Evolutionary conservation across 2,888 invertebrate genomes (phyloP).

Genomic region (Epistrophe grossulariae): DNA sequence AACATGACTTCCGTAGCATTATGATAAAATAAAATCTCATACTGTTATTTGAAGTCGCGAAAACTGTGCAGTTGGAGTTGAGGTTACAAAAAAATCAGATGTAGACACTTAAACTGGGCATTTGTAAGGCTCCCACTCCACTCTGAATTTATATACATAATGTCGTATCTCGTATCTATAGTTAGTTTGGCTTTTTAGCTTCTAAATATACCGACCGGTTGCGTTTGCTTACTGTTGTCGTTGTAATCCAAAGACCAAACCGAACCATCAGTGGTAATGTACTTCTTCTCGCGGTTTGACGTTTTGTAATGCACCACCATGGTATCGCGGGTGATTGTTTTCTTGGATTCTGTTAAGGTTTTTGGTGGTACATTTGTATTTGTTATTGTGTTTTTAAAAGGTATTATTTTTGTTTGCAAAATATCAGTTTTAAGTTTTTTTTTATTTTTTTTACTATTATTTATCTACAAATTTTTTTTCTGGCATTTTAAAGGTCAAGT

Average conservation of each 20-base stretch:
- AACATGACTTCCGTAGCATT: constrained; percentile 34
- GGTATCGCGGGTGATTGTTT: constrained; percentile 40
- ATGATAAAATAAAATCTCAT: constrained; percentile 25
- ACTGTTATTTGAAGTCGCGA: constrained; percentile 33
- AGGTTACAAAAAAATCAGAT: constrained; percentile 19
- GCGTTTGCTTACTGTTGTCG: constrained; percentile 43
- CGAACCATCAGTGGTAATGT: constrained; percentile 35
- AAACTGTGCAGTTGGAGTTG: constrained; percentile 13
- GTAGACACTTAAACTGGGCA: constrained; percentile 28
- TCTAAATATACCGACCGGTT: constrained; percentile 42
- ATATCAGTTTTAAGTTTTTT: not conserved
- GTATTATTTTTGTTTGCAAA: constrained; percentile 5
- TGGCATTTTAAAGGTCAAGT: not conserved
- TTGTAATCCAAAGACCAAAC: constrained; percentile 39
- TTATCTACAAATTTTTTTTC: not conserved
- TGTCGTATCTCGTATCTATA: constrained; percentile 5
- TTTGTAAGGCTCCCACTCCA: constrained; percentile 36
- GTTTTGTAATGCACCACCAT: constrained; percentile 39
- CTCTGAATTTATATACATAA: not conserved
- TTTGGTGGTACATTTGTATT: not conserved
- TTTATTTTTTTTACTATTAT: not conserved
- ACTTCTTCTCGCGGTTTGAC: constrained; percentile 48
- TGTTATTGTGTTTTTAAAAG: constrained; percentile 32
- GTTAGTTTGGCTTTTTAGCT: constrained; percentile 10
- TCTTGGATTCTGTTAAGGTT: constrained; percentile 19